Evolutionary conservation across 2,888 invertebrate genomes (phyloP), one percentile per base, ranked within the genome.

Genomic region (Colletes collaris): DNA sequence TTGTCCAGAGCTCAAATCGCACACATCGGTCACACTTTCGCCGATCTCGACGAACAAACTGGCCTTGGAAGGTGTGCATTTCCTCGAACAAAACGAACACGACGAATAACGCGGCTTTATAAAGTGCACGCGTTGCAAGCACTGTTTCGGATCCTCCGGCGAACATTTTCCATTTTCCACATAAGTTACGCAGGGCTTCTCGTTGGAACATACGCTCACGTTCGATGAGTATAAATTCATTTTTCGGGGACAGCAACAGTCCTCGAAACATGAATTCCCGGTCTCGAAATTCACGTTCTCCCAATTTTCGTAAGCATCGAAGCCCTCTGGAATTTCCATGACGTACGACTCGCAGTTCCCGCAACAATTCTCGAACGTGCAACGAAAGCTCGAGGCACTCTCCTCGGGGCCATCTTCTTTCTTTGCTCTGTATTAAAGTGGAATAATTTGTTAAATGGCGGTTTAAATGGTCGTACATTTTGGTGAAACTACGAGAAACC

Each of bases 11-110:
- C 53, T 27, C 19, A 75, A 62, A 16, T 70, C 27, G 59, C 50
- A 46, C 35, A 82, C 52, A 44, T 80, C 71, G 7, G 37, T 70
- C 0, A 71, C 50, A 44, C 76, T 83, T 10, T 60, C 77, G 4
- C 76, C 72, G 4, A 79, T 63, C n/a, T 85, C 85, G 0, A 79
- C 85, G 55, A 81, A 76, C n/a, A 85, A 27, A 50, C 83, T 85
- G 4, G 85, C 59, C 37, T 65, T 76, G 16, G 85, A 82, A 7
- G 83, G 63, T 11, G 69, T 75, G 49, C 79, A 83, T 5, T 74
- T 77, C 6, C 76, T 68, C 63, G 82, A 82, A 27, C 66, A 75
- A 40, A 56, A 77, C 13, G 71, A 67, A 11, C 83, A 76, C 11
- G 79, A 3, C 16, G 74, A 76, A 7, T 63, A 53, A 19, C 52